These are phyloP conservation scores for Progne subis DNA, from an alignment of 2,113 vertebrate genomes.

Conservation along the genomic window DNA sequence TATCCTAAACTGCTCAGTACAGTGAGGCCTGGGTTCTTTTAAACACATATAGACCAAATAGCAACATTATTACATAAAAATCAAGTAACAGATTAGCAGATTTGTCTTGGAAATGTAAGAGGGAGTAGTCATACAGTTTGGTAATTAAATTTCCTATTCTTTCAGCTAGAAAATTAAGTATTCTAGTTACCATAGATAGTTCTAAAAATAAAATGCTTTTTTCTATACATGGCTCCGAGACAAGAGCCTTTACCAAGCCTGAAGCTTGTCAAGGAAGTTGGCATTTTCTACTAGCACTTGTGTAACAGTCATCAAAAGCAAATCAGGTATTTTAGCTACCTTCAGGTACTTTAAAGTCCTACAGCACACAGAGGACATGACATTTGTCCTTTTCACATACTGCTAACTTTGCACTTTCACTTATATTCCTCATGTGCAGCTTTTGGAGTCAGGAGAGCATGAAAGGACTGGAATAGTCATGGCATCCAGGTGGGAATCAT, in stretches of 20 bases:
- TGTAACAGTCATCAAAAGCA: not conserved
- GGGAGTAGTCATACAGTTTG: not conserved
- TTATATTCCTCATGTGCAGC: not conserved
- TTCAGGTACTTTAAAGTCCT: not conserved
- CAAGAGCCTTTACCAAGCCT: not conserved
- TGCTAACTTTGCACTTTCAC: not conserved
- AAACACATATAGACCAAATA: constrained; percentile 35
- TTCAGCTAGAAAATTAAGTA: not conserved
- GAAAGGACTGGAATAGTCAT: not conserved
- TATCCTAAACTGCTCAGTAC: not conserved
- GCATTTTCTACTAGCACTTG: not conserved
- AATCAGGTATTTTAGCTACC: not conserved
- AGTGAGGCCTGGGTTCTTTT: not conserved
- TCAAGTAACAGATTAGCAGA: not conserved
- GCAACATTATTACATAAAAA: not conserved
- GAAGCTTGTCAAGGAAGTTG: not conserved
- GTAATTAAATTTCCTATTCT: not conserved
- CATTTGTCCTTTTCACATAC: not conserved
- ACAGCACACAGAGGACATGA: not conserved
- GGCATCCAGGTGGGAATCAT: not conserved
- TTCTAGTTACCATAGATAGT: not conserved
- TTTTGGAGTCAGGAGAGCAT: not conserved
- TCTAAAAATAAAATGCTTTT: not conserved
- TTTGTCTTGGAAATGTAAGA: not conserved
- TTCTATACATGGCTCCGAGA: not conserved